Base-by-base conservation (phyloP, 2,113 vertebrate species). In the Catharus minimus region DNA sequence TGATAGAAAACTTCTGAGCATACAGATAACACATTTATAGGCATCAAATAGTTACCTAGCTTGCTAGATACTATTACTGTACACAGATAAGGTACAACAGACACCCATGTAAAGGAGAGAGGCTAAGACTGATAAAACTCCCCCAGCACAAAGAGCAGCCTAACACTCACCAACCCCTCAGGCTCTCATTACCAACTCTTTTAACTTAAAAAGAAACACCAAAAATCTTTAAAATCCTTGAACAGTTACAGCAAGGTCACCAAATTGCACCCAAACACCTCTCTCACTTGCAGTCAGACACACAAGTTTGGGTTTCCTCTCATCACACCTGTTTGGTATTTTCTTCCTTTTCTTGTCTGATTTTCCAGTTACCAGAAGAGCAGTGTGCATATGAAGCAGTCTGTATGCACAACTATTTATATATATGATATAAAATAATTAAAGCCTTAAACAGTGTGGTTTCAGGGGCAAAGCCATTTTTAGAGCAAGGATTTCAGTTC, bases 401-500 rank as follows among this genome's bases (percentile, higher is more conserved):
- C n/a, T 71, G 49, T 13, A 20, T 11, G 24, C 10, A 18, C 15
- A 90, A 89, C 89, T 91, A 90, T 69, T 94, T 60, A 36, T 17
- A 14, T 60, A 82, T 60, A 82, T 89, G n/a, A 87, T 90, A 96
- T 93, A 52, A 94, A 93, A 95, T 64, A 80, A 96, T 79, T 65
- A 69, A 91, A 93, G 72, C 72, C 68, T 79, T 88, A 43, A 89
- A 44, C 22, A 38, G 26, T 56, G 53, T 62, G 88, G 89, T 94
- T 92, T 81, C 73, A 76, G 41, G 17, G 60, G 53, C 27, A 67
- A 79, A 95, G 36, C 33, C 80, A 81, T 47, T 78, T 89, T 88
- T 83, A 88, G 93, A 95, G 82, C 78, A 75, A 66, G 89, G 92
- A 93, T 94, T 95, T 95, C 62, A 47, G 50, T 82, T 96, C 93